A percentile compares a stretch with the other conserved stretches of the same genome.
Conservation (phyloP, 1,140 invertebrate genomes). For the Aleiodes sp. region DNA sequence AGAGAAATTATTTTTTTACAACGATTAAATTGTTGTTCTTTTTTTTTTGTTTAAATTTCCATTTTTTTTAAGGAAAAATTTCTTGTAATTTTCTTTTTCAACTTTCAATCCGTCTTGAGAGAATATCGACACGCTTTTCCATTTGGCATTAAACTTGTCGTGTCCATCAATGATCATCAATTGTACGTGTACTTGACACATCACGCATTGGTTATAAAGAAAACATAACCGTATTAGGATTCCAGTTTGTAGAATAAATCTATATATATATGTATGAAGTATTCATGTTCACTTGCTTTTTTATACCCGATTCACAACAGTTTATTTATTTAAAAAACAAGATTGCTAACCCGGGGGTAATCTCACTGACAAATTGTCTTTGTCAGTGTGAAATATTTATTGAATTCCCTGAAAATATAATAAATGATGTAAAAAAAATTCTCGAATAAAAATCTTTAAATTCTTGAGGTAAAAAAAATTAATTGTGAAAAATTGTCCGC, state of each 20-base stretch:
- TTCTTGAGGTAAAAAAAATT: no score
- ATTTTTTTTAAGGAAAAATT: no score
- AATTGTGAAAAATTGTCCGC: no score
- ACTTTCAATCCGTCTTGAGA: neutral
- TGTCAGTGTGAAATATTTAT: no score
- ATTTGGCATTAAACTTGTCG: neutral
- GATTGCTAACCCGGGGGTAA: constrained; percentile 3
- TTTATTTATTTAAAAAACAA: no score
- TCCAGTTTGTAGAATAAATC: neutral
- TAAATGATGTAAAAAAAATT: no score
- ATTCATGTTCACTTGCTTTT: neutral
- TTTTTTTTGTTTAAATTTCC: no score
- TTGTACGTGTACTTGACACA: neutral
- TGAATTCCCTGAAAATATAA: no score
- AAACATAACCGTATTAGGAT: constrained; percentile 20
- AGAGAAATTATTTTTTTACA: no score
- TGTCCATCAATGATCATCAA: neutral
- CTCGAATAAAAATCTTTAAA: no score
- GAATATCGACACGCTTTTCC: constrained; percentile 16
- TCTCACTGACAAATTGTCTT: constrained; percentile 1
- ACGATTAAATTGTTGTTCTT: no score
- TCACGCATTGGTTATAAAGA: neutral
- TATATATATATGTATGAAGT: neutral
- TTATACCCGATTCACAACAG: neutral
- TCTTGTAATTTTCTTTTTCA: neutral